phyloP scores from a whole-genome alignment of 2,888 invertebrate species.

The Vannuccia rotundouncinata region DNA sequence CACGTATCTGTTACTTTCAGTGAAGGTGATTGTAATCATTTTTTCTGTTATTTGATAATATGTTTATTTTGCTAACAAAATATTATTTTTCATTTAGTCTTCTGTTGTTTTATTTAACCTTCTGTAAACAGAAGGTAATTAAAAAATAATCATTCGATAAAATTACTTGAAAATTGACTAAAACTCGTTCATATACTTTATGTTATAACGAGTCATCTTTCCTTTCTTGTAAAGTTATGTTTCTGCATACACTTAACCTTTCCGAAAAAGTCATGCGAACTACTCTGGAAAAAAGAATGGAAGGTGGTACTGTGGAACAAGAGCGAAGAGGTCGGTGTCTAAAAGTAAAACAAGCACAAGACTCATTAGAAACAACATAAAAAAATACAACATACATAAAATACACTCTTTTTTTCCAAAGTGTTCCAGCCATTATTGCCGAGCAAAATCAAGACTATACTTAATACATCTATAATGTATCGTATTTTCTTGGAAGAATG shows the following conservation, averaged over 20 bases:
- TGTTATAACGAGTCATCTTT: not conserved
- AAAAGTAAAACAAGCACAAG: not conserved
- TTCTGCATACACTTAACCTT: not conserved
- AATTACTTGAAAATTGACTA: too few species aligned
- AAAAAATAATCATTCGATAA: not conserved
- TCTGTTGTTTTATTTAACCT: not conserved
- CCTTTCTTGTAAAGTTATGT: not conserved
- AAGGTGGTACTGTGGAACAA: not conserved
- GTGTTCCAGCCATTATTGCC: not conserved
- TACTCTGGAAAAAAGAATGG: not conserved
- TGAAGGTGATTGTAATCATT: not conserved
- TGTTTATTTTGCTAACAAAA: not conserved
- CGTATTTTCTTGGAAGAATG: not conserved
- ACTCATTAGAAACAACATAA: not conserved
- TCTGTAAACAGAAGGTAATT: not conserved
- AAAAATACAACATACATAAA: not conserved
- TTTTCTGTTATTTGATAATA: not conserved
- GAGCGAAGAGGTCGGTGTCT: not conserved
- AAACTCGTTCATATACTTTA: not conserved
- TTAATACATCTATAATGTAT: not conserved
- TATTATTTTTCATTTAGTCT: not conserved
- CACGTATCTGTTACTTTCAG: not conserved
- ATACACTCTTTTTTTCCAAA: not conserved
- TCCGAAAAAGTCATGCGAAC: not conserved
- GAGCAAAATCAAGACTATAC: not conserved